phyloP scores from a whole-genome alignment of 2,888 invertebrate species.

The Thysanoteuthis rhombus region DNA sequence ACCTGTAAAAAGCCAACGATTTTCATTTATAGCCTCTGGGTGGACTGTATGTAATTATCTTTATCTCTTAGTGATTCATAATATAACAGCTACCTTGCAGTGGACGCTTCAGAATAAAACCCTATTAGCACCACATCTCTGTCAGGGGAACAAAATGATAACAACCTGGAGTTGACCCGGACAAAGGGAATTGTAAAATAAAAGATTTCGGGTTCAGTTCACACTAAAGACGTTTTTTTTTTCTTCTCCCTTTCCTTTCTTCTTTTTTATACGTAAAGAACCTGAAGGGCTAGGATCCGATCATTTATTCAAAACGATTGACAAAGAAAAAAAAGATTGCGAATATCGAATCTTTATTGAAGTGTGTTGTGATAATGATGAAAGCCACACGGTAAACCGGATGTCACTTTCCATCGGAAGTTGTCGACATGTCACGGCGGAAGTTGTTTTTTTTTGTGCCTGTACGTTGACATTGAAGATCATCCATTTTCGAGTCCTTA shows the following conservation, averaged over 20 bases:
- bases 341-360: no score
- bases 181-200: background rate
- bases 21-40: slow-evolving; percentile 54
- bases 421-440: no score
- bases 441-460: no score
- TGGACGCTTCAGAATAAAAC: slow-evolving; percentile 46
- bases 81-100: slow-evolving; percentile 52
- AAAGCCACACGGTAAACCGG: no score
- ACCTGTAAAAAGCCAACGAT: slow-evolving; percentile 58
- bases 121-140: slow-evolving; percentile 43
- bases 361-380: no score
- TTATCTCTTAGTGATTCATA: slow-evolving; percentile 63
- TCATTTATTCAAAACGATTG: no score
- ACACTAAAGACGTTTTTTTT: background rate
- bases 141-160: slow-evolving; percentile 36
- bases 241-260: background rate
- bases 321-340: no score
- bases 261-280: background rate
- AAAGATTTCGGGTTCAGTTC: background rate
- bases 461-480: no score
- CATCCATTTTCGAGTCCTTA: no score
- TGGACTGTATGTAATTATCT: slow-evolving; percentile 62
- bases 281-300: no score
- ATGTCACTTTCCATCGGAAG: no score
- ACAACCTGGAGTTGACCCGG: slow-evolving; percentile 35